These are phyloP conservation scores for Brienomyrus brachyistius DNA, from an alignment of 2,113 vertebrate species.

Conservation along the genomic window DNA sequence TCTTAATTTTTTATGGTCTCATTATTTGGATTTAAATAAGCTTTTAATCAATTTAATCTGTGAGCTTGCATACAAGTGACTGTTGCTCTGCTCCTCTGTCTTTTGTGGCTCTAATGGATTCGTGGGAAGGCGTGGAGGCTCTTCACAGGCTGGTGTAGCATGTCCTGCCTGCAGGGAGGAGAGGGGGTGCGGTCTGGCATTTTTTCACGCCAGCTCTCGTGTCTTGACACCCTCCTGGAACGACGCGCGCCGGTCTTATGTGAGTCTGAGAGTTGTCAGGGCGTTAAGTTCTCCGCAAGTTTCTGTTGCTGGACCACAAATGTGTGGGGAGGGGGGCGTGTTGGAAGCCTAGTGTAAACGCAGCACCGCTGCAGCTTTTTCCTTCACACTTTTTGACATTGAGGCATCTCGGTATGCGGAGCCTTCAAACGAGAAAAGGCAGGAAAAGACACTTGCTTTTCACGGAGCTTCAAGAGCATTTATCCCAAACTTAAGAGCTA, in stretches of 20 bases:
- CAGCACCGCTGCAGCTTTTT: not conserved
- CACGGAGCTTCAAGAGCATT: not conserved
- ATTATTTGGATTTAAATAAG: slow-evolving; percentile 6
- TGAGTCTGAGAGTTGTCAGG: not conserved
- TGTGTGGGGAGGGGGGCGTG: not conserved
- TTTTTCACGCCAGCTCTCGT: not conserved
- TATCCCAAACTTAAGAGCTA: not conserved
- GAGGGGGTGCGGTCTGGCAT: not conserved
- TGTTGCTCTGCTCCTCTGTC: not conserved
- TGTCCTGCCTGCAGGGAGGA: not conserved
- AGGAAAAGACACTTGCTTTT: too few relatives aligned
- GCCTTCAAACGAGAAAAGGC: not conserved
- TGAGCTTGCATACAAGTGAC: not conserved
- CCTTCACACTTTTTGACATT: not conserved
- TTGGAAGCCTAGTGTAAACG: not conserved
- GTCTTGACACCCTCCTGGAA: not conserved
- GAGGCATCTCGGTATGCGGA: not conserved
- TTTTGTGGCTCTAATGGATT: not conserved
- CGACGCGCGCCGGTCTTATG: not conserved
- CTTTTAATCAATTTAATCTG: slow-evolving; percentile 7
- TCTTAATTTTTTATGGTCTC: not conserved
- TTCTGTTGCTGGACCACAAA: not conserved
- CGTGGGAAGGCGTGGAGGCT: not conserved
- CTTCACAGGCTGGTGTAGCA: not conserved
- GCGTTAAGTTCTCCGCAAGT: not conserved